A percentile compares a stretch with the other conserved stretches of the same genome.
phyloP scores from a whole-genome alignment of 2,797 vertebrate species.

The Pipistrellus kuhlii region DNA sequence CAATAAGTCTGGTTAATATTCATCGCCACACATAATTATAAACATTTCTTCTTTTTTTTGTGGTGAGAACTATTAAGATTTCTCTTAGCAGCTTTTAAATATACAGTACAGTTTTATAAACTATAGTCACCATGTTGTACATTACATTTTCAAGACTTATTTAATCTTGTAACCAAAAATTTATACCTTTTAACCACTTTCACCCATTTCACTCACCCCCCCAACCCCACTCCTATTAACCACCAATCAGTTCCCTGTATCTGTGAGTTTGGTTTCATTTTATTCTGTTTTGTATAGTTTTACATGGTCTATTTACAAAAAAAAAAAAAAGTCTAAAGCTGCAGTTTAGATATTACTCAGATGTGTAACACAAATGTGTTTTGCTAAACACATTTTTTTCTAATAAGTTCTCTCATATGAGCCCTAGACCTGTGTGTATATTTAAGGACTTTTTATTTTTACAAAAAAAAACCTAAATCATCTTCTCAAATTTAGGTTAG shows the following conservation, averaged over 20 bases:
- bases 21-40: neutral
- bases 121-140: neutral
- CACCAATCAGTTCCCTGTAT: neutral
- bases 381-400: slow-evolving; percentile 4
- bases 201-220: neutral
- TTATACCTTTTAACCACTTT: neutral
- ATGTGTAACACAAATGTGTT: too few species aligned
- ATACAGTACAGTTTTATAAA: neutral
- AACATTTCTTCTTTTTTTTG: neutral
- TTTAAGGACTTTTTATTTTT: slow-evolving; percentile 39
- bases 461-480: slow-evolving; percentile 40
- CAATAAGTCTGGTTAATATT: neutral
- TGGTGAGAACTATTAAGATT: neutral
- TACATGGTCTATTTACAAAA: neutral
- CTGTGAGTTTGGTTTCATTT: neutral
- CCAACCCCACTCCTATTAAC: neutral
- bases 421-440: neutral
- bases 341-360: neutral
- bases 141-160: neutral
- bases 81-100: neutral
- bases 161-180: neutral
- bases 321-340: neutral
- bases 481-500: slow-evolving; percentile 89
- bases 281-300: neutral
- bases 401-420: slow-evolving; percentile 37